Conservation (phyloP, 1,140 invertebrate genomes). For the Bombus terrestris region DNA sequence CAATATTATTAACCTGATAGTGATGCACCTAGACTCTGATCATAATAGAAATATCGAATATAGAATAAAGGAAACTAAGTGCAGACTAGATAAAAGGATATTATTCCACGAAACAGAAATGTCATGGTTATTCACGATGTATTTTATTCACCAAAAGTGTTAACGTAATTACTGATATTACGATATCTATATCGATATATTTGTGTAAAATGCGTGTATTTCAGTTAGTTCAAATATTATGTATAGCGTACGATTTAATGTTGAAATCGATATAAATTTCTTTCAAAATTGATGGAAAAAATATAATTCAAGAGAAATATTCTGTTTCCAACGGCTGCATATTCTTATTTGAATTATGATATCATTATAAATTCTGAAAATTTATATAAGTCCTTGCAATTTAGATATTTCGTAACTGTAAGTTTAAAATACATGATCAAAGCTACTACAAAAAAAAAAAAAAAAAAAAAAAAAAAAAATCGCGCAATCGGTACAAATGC, state of each 20-base stretch:
- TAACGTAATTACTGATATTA: slow-evolving; percentile 41
- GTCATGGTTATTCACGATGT: slow-evolving; percentile 32
- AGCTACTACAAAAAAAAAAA: background rate
- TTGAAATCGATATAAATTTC: slow-evolving; percentile 39
- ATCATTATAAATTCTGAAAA: background rate
- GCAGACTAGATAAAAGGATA: background rate
- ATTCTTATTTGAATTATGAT: background rate
- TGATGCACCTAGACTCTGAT: slow-evolving; percentile 40
- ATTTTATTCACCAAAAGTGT: slow-evolving; percentile 51
- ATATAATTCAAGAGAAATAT: slow-evolving; percentile 56
- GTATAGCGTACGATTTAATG: slow-evolving; percentile 43
- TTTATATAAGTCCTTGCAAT: background rate
- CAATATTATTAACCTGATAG: background rate
- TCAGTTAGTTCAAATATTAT: slow-evolving; percentile 56
- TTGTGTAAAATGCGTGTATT: slow-evolving; percentile 63
- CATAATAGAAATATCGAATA: slow-evolving; percentile 45
- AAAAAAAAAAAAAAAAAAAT: background rate
- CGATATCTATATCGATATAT: slow-evolving; percentile 51
- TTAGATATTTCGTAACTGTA: background rate
- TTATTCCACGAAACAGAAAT: slow-evolving; percentile 17
- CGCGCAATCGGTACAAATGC: background rate
- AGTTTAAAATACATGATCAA: slow-evolving; percentile 4
- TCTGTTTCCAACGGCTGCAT: slow-evolving; percentile 37
- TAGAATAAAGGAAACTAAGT: slow-evolving; percentile 31
- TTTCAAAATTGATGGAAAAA: slow-evolving; percentile 11